phyloP scores from a whole-genome alignment of 2,113 vertebrate species.

The Rhagologus leucostigma region DNA sequence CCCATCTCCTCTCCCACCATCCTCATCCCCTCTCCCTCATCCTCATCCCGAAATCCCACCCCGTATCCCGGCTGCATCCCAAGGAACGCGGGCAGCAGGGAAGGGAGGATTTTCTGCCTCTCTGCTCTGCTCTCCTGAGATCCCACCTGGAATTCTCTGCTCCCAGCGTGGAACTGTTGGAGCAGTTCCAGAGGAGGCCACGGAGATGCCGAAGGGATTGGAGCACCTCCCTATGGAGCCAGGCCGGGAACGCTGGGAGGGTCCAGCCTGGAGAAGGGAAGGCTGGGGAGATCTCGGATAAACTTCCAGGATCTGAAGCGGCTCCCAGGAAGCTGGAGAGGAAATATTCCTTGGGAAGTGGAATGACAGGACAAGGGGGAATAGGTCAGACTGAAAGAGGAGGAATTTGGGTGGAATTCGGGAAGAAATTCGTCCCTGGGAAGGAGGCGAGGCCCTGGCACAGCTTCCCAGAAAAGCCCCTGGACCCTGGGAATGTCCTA shows the following conservation, averaged over 20 bases:
- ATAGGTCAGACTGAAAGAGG: neutral
- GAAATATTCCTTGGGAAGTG: fast-evolving
- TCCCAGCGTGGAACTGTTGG: neutral
- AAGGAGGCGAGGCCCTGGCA: neutral
- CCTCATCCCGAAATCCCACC: neutral
- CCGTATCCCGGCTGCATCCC: neutral
- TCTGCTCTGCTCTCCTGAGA: neutral
- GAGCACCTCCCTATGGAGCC: neutral
- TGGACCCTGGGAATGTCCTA: too few relatives aligned
- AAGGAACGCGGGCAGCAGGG: too few relatives aligned
- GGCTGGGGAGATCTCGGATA: too few relatives aligned
- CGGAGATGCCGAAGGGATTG: neutral
- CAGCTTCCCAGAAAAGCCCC: neutral
- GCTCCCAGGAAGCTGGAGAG: neutral
- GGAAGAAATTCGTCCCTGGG: too few relatives aligned
- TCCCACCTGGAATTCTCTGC: neutral
- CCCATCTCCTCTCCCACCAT: too few relatives aligned
- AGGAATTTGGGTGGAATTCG: neutral
- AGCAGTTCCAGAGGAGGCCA: neutral
- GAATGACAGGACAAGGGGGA: fast-evolving
- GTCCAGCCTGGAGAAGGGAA: neutral
- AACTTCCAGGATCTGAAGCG: neutral
- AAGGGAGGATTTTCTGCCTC: neutral
- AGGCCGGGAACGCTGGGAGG: neutral
- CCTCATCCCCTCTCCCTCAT: too few relatives aligned